Evolutionary conservation across 2,797 vertebrate genomes (phyloP).

Genomic region (Silurus aristotelis): DNA sequence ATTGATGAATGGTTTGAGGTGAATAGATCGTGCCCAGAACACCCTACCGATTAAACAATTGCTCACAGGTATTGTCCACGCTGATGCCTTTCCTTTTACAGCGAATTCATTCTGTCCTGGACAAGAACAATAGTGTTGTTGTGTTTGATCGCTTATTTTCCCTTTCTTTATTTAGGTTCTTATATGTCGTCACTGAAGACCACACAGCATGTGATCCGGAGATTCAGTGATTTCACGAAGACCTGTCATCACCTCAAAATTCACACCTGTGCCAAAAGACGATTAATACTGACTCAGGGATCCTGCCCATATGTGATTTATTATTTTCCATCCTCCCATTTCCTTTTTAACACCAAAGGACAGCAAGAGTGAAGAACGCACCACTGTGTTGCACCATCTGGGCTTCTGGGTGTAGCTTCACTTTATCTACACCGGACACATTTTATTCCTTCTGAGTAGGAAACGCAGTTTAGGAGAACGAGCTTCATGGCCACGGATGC

Average conservation of each 20-base stretch:
- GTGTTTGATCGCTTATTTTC: not conserved
- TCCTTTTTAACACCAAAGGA: constrained; percentile 38
- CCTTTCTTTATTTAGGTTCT: constrained; percentile 22
- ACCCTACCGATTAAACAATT: constrained; percentile 85
- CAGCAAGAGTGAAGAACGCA: not conserved
- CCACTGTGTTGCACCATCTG: constrained; percentile 4
- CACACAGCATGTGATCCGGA: constrained; percentile 4
- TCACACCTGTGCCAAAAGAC: constrained; percentile 46
- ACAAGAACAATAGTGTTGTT: not conserved
- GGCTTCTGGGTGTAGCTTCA: constrained; percentile 3
- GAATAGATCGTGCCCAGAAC: constrained; percentile 96
- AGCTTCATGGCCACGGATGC: not conserved
- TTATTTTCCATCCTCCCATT: not conserved
- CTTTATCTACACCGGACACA: constrained; percentile 13
- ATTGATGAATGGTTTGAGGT: constrained; percentile 98
- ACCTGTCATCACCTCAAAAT: constrained; percentile 27
- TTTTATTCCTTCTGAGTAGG: not conserved
- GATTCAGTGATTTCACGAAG: constrained; percentile 11
- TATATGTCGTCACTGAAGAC: not conserved
- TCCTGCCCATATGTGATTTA: constrained; percentile 23
- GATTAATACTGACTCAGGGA: constrained; percentile 42
- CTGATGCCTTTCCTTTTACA: not conserved
- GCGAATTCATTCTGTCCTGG: not conserved
- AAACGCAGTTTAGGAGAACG: not conserved
- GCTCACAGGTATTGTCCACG: constrained; percentile 12